These are phyloP conservation scores for Lamproptera curius DNA, from an alignment of 2,888 invertebrate genomes.

Conservation along the genomic window DNA sequence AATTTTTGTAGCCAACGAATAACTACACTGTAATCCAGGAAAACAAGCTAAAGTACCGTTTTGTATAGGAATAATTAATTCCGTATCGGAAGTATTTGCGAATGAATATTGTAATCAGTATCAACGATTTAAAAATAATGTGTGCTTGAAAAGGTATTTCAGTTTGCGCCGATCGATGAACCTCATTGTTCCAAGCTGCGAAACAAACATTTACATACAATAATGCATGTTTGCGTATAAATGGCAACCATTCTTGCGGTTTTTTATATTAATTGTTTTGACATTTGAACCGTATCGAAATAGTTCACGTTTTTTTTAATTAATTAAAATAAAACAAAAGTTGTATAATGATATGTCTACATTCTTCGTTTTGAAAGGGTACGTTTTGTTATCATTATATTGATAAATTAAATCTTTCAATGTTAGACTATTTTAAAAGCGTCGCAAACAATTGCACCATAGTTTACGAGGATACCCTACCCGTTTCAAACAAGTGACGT, in stretches of 20 bases:
- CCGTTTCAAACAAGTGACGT: background rate
- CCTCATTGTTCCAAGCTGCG: conserved; percentile 63
- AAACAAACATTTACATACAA: conserved; percentile 48
- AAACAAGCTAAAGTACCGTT: too few relatives aligned
- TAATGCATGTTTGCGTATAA: conserved; percentile 38
- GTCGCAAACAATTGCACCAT: background rate
- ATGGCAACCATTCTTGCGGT: conserved; percentile 41
- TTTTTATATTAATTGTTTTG: conserved; percentile 36
- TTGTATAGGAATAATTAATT: too few relatives aligned
- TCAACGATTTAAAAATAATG: background rate
- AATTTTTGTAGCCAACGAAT: too few relatives aligned
- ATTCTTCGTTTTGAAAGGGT: background rate
- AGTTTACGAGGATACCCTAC: too few relatives aligned
- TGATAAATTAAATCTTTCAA: background rate
- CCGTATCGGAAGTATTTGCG: too few relatives aligned
- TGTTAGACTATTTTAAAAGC: background rate
- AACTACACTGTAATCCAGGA: too few relatives aligned
- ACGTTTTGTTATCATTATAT: background rate
- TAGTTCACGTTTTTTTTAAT: background rate
- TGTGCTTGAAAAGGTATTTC: background rate
- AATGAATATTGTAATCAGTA: background rate
- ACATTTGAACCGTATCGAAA: conserved; percentile 35
- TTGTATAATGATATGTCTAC: background rate
- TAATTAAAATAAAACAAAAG: background rate
- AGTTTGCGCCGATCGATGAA: conserved; percentile 48